Conservation (phyloP, 1,140 invertebrate species). For the Drosophila takahashii region DNA sequence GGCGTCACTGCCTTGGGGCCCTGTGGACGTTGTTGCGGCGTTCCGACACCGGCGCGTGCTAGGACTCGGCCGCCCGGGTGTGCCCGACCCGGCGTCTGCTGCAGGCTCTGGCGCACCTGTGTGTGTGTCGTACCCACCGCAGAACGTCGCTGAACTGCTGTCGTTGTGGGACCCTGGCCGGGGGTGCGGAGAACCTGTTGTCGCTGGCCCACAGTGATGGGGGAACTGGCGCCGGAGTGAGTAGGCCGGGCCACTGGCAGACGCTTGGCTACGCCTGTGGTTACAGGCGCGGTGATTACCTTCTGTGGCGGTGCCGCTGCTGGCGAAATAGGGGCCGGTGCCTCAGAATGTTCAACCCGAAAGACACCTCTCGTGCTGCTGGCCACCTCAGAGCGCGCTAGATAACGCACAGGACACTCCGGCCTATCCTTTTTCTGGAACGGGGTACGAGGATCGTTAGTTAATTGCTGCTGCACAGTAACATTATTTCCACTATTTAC, state of each 20-base stretch:
- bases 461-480: not conserved
- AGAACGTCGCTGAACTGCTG: slow-evolving; percentile 48
- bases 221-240: slow-evolving; percentile 47
- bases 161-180: slow-evolving; percentile 23
- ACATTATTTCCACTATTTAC: slow-evolving; percentile 34
- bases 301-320: slow-evolving; percentile 30
- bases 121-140: slow-evolving; percentile 15
- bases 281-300: slow-evolving; percentile 7
- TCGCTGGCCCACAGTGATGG: slow-evolving; percentile 57
- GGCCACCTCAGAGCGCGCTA: slow-evolving; percentile 66
- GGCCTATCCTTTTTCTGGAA: slow-evolving; percentile 64
- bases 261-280: slow-evolving; percentile 31
- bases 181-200: slow-evolving; percentile 62
- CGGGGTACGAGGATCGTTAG: not conserved
- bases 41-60: slow-evolving; percentile 36
- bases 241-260: slow-evolving; percentile 36
- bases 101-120: slow-evolving; percentile 22
- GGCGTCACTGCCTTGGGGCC: slow-evolving; percentile 68
- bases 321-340: slow-evolving; percentile 15
- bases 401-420: slow-evolving; percentile 73
- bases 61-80: slow-evolving; percentile 30
- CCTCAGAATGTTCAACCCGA: slow-evolving; percentile 48
- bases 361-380: slow-evolving; percentile 72
- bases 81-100: slow-evolving; percentile 18
- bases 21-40: slow-evolving; percentile 41